phyloP scores from a whole-genome alignment of 2,797 vertebrate genomes.

The Valencia hispanica region DNA sequence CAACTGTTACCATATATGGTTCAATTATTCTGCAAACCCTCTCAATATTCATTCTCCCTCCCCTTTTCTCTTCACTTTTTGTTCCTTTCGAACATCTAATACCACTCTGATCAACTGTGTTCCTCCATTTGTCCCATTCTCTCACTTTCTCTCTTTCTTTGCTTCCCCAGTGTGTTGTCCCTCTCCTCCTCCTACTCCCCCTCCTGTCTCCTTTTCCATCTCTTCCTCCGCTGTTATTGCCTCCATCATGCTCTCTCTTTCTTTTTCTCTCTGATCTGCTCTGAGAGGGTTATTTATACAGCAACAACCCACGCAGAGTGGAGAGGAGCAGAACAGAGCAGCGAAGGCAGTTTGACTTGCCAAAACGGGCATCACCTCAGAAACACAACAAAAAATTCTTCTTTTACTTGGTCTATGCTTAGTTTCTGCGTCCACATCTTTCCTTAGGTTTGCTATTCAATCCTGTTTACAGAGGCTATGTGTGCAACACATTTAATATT shows the following conservation, averaged over 20 bases:
- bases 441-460: conserved; percentile 30
- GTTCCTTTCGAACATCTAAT: conserved; percentile 61
- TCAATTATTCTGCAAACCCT: conserved; percentile 66
- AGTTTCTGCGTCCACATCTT: conserved; percentile 36
- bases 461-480: conserved; percentile 1
- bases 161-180: conserved; percentile 38
- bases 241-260: conserved; percentile 53
- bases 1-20: conserved; percentile 71
- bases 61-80: conserved; percentile 35
- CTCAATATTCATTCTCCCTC: conserved; percentile 49
- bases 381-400: conserved; percentile 65
- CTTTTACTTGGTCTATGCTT: conserved; percentile 38
- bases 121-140: conserved; percentile 41
- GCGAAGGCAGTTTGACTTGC: conserved; percentile 80
- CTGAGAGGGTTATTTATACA: conserved; percentile 81
- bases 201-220: conserved; percentile 33
- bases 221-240: conserved; percentile 54
- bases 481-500: conserved; percentile 44
- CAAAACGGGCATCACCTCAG: conserved; percentile 82
- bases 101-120: conserved; percentile 60
- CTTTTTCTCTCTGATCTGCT: conserved; percentile 69
- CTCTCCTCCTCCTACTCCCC: conserved; percentile 35
- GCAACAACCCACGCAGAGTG: conserved; percentile 76
- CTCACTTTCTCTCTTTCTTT: conserved; percentile 26
- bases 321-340: conserved; percentile 69